Evolutionary conservation across 2,113 vertebrate species (phyloP).

Genomic region (Turdus rufiventris): DNA sequence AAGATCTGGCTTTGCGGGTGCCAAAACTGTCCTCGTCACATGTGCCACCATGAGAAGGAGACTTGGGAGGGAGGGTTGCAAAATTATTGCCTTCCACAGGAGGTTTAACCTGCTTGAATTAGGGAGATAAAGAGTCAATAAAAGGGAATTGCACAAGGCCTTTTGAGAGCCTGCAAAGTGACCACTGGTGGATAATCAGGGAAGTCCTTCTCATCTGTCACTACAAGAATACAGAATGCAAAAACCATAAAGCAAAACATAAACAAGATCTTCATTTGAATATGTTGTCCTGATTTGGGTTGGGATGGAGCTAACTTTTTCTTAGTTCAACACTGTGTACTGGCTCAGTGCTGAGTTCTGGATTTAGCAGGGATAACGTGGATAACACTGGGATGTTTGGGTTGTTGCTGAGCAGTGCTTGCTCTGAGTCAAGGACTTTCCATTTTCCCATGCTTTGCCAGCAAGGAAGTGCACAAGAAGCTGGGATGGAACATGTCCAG

Average conservation of each 20-base stretch:
- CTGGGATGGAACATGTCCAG: background rate
- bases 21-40: constrained; percentile 85
- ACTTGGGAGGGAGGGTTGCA: constrained; percentile 79
- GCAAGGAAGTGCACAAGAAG: background rate
- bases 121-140: background rate
- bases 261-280: background rate
- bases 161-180: background rate
- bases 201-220: background rate
- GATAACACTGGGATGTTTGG: background rate
- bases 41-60: constrained; percentile 58
- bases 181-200: background rate
- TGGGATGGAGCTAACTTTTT: background rate
- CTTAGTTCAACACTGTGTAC: background rate
- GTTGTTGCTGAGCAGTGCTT: background rate
- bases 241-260: background rate
- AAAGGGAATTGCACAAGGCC: background rate
- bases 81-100: constrained; percentile 66
- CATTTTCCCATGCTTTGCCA: background rate
- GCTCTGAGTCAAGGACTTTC: background rate
- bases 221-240: background rate
- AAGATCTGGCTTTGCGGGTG: constrained; percentile 87
- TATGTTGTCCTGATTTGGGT: background rate
- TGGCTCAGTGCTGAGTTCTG: background rate
- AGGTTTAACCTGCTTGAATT: constrained; percentile 70
- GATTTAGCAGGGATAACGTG: background rate